These are phyloP conservation scores for Thyatira batis DNA, from an alignment of 2,888 invertebrate species.

Conservation along the genomic window DNA sequence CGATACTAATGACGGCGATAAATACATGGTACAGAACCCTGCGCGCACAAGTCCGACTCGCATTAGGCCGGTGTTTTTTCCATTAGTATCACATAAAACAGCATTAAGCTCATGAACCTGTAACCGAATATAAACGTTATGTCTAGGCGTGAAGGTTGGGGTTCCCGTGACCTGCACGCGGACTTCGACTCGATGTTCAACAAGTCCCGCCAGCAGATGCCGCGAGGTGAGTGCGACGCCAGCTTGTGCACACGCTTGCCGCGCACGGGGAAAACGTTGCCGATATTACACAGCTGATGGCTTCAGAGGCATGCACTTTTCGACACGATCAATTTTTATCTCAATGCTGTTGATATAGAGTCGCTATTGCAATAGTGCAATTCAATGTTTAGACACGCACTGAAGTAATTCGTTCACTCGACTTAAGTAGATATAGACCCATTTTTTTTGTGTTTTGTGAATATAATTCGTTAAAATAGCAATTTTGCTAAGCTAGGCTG, in stretches of 20 bases:
- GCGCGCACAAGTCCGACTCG: too few relatives aligned
- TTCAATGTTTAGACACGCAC: neutral
- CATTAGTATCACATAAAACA: too few relatives aligned
- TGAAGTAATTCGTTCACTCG: neutral
- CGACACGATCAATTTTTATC: neutral
- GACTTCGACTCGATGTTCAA: constrained; percentile 89
- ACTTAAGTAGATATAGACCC: neutral
- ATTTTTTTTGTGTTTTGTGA: neutral
- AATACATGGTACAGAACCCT: too few relatives aligned
- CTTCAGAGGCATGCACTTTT: constrained; percentile 21
- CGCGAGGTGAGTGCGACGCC: constrained; percentile 84
- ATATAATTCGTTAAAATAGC: neutral
- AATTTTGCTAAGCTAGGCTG: neutral
- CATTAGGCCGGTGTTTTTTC: too few relatives aligned
- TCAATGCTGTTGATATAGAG: neutral
- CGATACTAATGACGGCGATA: too few relatives aligned
- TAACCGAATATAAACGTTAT: neutral
- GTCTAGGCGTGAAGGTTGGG: constrained; percentile 76
- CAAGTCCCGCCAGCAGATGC: constrained; percentile 81
- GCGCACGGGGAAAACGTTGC: constrained; percentile 70
- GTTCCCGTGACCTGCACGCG: constrained; percentile 86
- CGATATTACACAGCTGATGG: constrained; percentile 42
- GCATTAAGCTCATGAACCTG: too few relatives aligned
- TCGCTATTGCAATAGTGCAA: neutral
- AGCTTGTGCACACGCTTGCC: constrained; percentile 41